Percentiles rank a stretch among this genome's conserved stretches.
Conservation (phyloP, 2,888 invertebrate genomes). For the Cactoblastis cactorum region DNA sequence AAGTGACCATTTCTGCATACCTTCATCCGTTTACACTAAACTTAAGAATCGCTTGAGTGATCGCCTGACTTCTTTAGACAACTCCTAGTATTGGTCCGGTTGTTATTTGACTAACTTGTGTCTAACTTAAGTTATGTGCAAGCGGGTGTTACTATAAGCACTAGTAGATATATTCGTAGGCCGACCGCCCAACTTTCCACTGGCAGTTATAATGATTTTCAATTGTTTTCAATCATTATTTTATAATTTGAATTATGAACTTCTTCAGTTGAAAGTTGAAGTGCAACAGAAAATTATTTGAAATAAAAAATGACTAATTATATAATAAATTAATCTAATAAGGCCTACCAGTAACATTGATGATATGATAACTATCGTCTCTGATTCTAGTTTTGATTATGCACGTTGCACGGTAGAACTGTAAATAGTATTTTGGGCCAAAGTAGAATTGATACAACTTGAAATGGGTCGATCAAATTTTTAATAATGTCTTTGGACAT, state of each 20-base stretch:
- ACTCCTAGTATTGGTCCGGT: too few species aligned
- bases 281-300: not conserved
- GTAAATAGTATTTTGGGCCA: not conserved
- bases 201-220: not conserved
- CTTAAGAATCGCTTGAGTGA: too few species aligned
- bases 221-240: constrained; percentile 13
- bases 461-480: not conserved
- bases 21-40: too few species aligned
- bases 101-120: too few species aligned
- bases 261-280: constrained; percentile 16
- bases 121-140: too few species aligned
- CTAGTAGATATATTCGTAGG: constrained; percentile 3
- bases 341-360: constrained; percentile 8
- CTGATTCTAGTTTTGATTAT: constrained; percentile 3
- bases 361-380: not conserved
- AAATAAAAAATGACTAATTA: not conserved
- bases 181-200: constrained; percentile 10
- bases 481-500: not conserved
- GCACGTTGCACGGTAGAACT: constrained; percentile 20
- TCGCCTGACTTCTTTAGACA: too few species aligned
- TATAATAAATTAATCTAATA: not conserved
- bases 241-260: constrained; percentile 24
- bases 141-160: constrained; percentile 18
- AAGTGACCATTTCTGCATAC: constrained; percentile 1
- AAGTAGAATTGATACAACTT: not conserved